These are phyloP conservation scores for Hypotaenidia okinawae DNA, from an alignment of 2,797 vertebrate genomes.

Conservation along the genomic window DNA sequence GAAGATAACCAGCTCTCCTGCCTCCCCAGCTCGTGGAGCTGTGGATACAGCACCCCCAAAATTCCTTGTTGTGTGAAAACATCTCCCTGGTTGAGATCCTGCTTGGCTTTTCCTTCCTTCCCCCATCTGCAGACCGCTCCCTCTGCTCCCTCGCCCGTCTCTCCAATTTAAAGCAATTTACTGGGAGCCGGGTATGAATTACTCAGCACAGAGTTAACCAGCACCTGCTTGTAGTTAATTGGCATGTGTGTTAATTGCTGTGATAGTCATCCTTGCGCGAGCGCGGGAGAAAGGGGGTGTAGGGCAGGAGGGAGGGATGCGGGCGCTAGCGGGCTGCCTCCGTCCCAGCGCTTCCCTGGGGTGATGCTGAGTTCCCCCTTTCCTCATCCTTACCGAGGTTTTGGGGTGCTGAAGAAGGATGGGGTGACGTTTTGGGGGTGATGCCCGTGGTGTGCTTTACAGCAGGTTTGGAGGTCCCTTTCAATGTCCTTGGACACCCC, in stretches of 20 bases:
- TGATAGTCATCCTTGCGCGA: constrained; percentile 29
- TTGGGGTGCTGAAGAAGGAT: background rate
- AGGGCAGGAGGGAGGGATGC: background rate
- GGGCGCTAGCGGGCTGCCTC: background rate
- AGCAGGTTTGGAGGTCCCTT: background rate
- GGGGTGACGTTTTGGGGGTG: background rate
- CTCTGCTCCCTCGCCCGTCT: constrained; percentile 19
- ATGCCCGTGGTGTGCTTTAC: fast-evolving
- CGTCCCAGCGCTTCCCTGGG: background rate
- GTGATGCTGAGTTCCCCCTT: background rate
- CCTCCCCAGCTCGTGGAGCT: background rate
- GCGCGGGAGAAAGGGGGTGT: background rate
- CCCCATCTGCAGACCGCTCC: constrained; percentile 1
- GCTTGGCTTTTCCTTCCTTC: background rate
- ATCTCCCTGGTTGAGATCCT: constrained; percentile 11
- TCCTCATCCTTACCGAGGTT: background rate
- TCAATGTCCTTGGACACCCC: background rate
- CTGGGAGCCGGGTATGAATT: constrained; percentile 44
- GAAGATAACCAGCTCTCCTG: background rate
- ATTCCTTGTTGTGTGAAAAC: constrained; percentile 46
- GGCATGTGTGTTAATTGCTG: constrained; percentile 62
- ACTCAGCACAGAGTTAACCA: constrained; percentile 59
- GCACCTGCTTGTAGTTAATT: constrained; percentile 64
- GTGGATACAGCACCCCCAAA: constrained; percentile 56
- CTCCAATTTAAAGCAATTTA: constrained; percentile 56